Evolutionary conservation across 2,888 invertebrate species (phyloP).

Genomic region (Prosopocoilus inquinatus): DNA sequence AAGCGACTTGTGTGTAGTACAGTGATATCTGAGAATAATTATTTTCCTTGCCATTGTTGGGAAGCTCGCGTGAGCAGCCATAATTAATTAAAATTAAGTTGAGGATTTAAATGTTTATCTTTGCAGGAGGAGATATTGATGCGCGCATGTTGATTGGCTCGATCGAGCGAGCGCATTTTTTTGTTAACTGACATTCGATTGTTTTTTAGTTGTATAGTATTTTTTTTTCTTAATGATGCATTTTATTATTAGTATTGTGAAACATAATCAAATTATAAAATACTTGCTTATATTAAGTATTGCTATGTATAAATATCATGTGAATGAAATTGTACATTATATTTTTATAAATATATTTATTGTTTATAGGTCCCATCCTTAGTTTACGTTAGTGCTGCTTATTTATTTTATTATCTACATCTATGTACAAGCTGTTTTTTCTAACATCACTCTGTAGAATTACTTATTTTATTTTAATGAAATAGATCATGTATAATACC

Average conservation of each 20-base stretch:
- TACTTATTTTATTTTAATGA: too few relatives aligned
- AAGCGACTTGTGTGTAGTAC: too few relatives aligned
- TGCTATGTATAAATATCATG: slow-evolving; percentile 23
- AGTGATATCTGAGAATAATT: too few relatives aligned
- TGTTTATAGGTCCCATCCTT: slow-evolving; percentile 35
- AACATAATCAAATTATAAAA: slow-evolving; percentile 36
- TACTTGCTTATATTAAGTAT: slow-evolving; percentile 40
- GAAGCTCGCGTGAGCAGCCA: not conserved
- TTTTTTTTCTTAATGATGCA: slow-evolving; percentile 13
- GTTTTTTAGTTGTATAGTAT: slow-evolving; percentile 8
- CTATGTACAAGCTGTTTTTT: not conserved
- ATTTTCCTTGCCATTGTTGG: not conserved
- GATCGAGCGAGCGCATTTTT: too few relatives aligned
- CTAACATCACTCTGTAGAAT: not conserved
- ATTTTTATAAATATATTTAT: slow-evolving; percentile 49
- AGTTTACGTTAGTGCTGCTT: slow-evolving; percentile 32
- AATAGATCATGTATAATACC: slow-evolving; percentile 3
- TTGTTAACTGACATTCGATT: not conserved
- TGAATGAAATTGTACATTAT: slow-evolving; percentile 41
- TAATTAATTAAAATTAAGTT: not conserved
- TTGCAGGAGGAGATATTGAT: too few relatives aligned
- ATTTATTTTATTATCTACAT: slow-evolving; percentile 24
- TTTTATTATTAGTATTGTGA: slow-evolving; percentile 18
- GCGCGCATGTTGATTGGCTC: too few relatives aligned
- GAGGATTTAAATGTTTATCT: too few relatives aligned